Conservation (phyloP, 2,797 vertebrate genomes). For the Acanthurus leucopareius region DNA sequence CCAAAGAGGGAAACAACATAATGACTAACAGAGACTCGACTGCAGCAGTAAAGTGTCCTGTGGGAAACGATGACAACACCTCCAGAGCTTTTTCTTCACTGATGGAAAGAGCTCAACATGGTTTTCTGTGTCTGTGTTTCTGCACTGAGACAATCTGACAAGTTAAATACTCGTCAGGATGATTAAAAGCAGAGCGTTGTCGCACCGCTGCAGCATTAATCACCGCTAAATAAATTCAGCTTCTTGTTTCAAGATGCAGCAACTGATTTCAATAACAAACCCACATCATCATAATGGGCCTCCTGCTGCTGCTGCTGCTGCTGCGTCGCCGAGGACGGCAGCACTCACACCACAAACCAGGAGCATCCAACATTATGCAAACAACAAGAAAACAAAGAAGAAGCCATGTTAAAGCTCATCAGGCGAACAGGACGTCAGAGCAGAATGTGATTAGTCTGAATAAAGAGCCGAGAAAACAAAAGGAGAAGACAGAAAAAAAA, state of each 20-base stretch:
- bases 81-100: too few species aligned
- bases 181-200: background rate
- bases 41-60: too few species aligned
- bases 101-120: too few species aligned
- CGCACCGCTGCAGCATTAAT: background rate
- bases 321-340: background rate
- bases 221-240: background rate
- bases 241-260: background rate
- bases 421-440: background rate
- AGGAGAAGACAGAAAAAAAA: background rate
- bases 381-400: background rate
- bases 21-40: too few species aligned
- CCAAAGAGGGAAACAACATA: background rate
- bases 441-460: too few species aligned
- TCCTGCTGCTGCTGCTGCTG: background rate
- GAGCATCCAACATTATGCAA: slow-evolving; percentile 15
- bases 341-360: background rate
- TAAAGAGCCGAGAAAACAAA: background rate
- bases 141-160: too few species aligned
- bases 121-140: too few species aligned
- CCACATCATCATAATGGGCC: background rate
- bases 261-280: slow-evolving; percentile 32
- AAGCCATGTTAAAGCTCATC: background rate
- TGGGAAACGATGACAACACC: slow-evolving; percentile 4
- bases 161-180: background rate